phyloP scores from a whole-genome alignment of 2,888 invertebrate species.

The Synanthedon vespiformis region DNA sequence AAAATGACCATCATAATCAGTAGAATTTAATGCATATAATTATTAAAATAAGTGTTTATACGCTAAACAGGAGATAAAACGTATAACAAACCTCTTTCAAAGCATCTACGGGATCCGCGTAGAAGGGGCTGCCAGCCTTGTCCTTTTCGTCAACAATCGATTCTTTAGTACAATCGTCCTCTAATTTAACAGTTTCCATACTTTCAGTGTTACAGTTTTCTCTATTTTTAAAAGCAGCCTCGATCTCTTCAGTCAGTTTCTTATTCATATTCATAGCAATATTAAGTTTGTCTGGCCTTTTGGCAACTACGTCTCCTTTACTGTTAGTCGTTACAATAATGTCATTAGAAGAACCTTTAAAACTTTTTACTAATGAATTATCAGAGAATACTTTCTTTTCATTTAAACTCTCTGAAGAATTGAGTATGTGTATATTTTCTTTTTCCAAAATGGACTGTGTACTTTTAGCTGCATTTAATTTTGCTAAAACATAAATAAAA shows the following conservation, averaged over 20 bases:
- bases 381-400: conserved; percentile 54
- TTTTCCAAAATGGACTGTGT: conserved; percentile 59
- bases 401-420: conserved; percentile 51
- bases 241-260: conserved; percentile 61
- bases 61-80: neutral
- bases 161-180: conserved; percentile 44
- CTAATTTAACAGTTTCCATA: conserved; percentile 62
- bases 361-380: conserved; percentile 47
- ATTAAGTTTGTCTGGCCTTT: conserved; percentile 62
- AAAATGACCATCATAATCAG: neutral
- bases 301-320: conserved; percentile 57
- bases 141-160: conserved; percentile 51
- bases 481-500: conserved; percentile 31
- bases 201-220: conserved; percentile 54
- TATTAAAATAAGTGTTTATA: neutral
- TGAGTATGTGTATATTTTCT: conserved; percentile 53
- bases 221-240: conserved; percentile 49
- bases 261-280: conserved; percentile 62
- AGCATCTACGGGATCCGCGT: conserved; percentile 90
- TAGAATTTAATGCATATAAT: neutral
- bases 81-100: conserved; percentile 68
- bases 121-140: conserved; percentile 87
- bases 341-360: conserved; percentile 51
- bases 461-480: conserved; percentile 55
- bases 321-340: conserved; percentile 64